phyloP scores from a whole-genome alignment of 2,797 vertebrate species.

The Cuniculus paca region DNA sequence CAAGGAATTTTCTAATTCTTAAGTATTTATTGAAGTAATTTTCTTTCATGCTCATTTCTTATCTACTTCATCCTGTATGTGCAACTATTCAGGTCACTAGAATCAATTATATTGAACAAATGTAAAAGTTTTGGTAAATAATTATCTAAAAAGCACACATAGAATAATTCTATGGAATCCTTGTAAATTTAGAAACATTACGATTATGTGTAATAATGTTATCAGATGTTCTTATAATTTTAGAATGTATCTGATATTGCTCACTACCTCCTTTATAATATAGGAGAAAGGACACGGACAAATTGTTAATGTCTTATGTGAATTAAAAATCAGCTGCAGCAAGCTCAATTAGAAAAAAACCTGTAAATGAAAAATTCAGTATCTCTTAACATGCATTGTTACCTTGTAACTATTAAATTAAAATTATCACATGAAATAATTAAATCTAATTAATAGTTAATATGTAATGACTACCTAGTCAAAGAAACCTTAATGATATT shows the following conservation, averaged over 20 bases:
- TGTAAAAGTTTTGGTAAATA: background rate
- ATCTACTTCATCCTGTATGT: background rate
- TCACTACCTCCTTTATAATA: background rate
- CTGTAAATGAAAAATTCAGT: conserved; percentile 47
- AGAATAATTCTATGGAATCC: background rate
- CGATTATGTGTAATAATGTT: background rate
- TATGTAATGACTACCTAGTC: conserved; percentile 55
- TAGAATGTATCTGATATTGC: background rate
- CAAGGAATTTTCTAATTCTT: background rate
- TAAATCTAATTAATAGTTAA: conserved; percentile 70
- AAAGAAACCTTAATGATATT: conserved; percentile 60
- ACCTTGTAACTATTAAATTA: conserved; percentile 56
- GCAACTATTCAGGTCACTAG: background rate
- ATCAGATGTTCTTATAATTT: background rate
- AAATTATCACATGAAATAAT: conserved; percentile 69
- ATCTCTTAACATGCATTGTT: conserved; percentile 58
- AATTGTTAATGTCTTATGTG: background rate
- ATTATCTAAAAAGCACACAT: background rate
- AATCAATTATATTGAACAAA: background rate
- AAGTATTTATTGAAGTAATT: background rate
- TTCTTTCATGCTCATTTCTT: background rate
- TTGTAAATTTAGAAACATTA: background rate
- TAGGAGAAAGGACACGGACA: background rate
- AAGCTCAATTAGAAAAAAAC: background rate
- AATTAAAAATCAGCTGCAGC: conserved; percentile 30